Conservation (phyloP, 2,113 vertebrate species). For the Passer montanus region DNA sequence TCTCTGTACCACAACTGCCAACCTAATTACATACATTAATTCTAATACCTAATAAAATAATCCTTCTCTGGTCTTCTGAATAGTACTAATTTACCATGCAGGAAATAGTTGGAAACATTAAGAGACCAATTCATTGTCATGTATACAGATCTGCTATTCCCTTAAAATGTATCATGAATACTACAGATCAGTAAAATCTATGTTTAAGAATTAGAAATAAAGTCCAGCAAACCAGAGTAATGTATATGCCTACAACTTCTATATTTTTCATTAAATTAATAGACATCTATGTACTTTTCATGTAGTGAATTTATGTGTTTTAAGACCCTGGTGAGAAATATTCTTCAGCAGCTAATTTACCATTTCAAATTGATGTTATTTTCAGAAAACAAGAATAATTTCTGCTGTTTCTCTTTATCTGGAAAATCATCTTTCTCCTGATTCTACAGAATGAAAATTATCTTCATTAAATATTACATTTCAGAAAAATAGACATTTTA, state of each 20-base stretch:
- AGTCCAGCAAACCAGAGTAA: not conserved
- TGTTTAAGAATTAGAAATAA: not conserved
- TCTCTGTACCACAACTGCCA: not conserved
- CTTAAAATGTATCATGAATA: not conserved
- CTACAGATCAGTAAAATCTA: not conserved
- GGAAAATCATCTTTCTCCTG: not conserved
- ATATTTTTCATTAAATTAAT: not conserved
- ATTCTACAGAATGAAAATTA: not conserved
- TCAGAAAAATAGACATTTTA: not conserved
- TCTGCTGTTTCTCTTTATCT: not conserved
- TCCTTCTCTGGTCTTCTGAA: not conserved
- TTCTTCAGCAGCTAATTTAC: not conserved
- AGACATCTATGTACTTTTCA: not conserved
- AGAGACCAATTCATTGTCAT: not conserved
- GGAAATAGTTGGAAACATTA: not conserved
- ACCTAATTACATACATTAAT: not conserved
- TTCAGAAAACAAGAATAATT: not conserved
- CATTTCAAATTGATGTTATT: not conserved
- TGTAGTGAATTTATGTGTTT: fast-evolving
- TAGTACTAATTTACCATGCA: not conserved
- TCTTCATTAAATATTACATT: not conserved
- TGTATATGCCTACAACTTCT: not conserved
- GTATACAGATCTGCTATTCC: not conserved
- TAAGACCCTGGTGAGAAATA: not conserved
- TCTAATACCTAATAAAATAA: not conserved